A percentile compares a stretch with the other conserved stretches of the same genome.
phyloP scores from a whole-genome alignment of 2,113 vertebrate species.

The Gadus macrocephalus region DNA sequence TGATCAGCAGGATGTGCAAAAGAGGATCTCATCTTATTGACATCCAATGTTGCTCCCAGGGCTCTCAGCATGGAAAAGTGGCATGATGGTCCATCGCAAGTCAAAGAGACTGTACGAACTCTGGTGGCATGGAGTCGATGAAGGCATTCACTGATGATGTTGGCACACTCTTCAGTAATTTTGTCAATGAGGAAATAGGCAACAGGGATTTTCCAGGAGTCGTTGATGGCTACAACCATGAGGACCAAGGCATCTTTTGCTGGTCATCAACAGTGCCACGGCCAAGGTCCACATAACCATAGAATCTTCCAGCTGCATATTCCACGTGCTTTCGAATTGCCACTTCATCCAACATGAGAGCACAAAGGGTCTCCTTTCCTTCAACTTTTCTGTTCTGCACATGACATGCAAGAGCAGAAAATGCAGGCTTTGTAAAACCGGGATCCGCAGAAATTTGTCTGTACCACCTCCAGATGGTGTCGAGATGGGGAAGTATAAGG shows the following conservation, averaged over 20 bases:
- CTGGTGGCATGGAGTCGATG: constrained; percentile 8
- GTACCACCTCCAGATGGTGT: constrained; percentile 12
- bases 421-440: constrained; percentile 16
- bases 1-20: constrained; percentile 9
- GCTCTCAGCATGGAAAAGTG: constrained; percentile 11
- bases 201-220: no score
- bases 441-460: constrained; percentile 13
- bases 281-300: constrained; percentile 18
- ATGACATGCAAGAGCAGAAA: constrained; percentile 1
- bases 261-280: constrained; percentile 10
- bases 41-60: neutral
- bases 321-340: neutral
- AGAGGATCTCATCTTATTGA: constrained; percentile 12
- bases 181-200: no score
- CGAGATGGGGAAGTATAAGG: neutral
- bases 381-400: neutral
- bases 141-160: constrained; percentile 16
- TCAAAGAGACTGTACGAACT: constrained; percentile 17
- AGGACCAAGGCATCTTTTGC: constrained; percentile 10
- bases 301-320: constrained; percentile 2
- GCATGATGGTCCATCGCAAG: constrained; percentile 20
- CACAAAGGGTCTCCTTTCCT: constrained; percentile 1
- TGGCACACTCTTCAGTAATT: neutral
- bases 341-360: no score
- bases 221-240: no score